Evolutionary conservation across 2,888 invertebrate species (phyloP).

Genomic region (Caenorhabditis parvicauda): DNA sequence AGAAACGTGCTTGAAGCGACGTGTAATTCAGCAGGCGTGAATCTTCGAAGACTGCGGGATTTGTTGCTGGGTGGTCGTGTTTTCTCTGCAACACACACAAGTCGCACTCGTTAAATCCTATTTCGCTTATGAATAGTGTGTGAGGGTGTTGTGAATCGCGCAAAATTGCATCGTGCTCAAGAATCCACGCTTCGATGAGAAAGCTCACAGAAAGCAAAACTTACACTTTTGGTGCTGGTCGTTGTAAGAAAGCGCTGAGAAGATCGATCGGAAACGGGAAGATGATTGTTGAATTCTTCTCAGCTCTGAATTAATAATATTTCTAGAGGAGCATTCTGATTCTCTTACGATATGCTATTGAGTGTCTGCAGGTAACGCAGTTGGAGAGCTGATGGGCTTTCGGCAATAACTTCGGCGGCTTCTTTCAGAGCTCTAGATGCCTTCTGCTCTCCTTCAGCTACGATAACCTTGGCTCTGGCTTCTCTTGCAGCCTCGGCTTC

Average conservation of each 20-base stretch:
- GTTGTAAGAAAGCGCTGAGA: slow-evolving; percentile 43
- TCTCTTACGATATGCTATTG: slow-evolving; percentile 67
- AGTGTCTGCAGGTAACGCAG: slow-evolving; percentile 89
- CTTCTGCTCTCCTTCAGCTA: slow-evolving; percentile 83
- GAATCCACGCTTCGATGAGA: background rate
- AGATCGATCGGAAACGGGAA: slow-evolving; percentile 61
- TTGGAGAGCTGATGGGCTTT: slow-evolving; percentile 92
- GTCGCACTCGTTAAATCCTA: background rate
- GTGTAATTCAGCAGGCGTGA: no score
- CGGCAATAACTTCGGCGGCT: slow-evolving; percentile 81
- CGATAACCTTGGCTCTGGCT: slow-evolving; percentile 72
- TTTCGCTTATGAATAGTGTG: no score
- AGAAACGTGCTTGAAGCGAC: no score
- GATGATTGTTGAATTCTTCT: slow-evolving; percentile 61
- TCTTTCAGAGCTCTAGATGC: slow-evolving; percentile 89
- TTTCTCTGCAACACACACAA: no score
- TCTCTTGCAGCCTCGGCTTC: slow-evolving; percentile 90
- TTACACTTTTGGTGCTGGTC: slow-evolving; percentile 43
- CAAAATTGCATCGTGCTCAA: no score
- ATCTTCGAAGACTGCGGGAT: no score
- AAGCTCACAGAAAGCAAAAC: slow-evolving; percentile 3
- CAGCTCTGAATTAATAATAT: slow-evolving; percentile 45
- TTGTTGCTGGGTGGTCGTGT: no score
- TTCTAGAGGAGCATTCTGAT: slow-evolving; percentile 77
- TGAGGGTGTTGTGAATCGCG: no score